phyloP scores from a whole-genome alignment of 2,888 invertebrate species.

The Muschampia plurimacula region DNA sequence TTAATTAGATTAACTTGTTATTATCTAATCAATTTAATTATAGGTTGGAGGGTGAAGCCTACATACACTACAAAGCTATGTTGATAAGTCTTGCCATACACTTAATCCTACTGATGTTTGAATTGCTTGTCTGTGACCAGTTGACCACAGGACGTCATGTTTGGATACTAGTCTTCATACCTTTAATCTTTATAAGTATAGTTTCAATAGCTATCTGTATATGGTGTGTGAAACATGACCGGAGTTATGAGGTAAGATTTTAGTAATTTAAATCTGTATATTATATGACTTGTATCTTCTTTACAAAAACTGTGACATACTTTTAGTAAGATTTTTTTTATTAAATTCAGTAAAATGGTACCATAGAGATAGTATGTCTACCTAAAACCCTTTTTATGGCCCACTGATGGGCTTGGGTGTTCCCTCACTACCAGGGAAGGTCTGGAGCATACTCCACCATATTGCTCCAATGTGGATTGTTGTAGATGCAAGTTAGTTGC shows the following conservation, averaged over 20 bases:
- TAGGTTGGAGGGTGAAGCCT: constrained; percentile 97
- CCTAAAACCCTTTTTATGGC: too few species aligned
- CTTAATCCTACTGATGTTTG: constrained; percentile 97
- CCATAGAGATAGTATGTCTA: too few species aligned
- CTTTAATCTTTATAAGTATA: constrained; percentile 97
- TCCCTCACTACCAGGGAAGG: too few species aligned
- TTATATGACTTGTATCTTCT: not conserved
- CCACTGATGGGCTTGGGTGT: too few species aligned
- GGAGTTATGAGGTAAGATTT: constrained; percentile 94
- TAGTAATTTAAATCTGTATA: not conserved
- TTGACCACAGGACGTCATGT: constrained; percentile 93
- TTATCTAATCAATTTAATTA: constrained; percentile 51
- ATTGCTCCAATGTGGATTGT: too few species aligned
- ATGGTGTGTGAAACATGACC: constrained; percentile 99
- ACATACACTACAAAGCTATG: constrained; percentile 99
- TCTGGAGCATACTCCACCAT: too few species aligned
- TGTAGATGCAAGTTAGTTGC: too few species aligned
- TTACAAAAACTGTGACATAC: too few species aligned
- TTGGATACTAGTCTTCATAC: constrained; percentile 97
- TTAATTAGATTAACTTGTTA: not conserved
- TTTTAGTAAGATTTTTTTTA: too few species aligned
- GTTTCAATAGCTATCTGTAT: constrained; percentile 98
- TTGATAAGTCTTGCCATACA: constrained; percentile 97
- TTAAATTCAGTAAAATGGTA: too few species aligned
- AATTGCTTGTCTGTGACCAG: constrained; percentile 97